Evolutionary conservation across 2,113 vertebrate species (phyloP), one percentile per base, ranked within the genome.

Genomic region (Clarias macrocephalus): DNA sequence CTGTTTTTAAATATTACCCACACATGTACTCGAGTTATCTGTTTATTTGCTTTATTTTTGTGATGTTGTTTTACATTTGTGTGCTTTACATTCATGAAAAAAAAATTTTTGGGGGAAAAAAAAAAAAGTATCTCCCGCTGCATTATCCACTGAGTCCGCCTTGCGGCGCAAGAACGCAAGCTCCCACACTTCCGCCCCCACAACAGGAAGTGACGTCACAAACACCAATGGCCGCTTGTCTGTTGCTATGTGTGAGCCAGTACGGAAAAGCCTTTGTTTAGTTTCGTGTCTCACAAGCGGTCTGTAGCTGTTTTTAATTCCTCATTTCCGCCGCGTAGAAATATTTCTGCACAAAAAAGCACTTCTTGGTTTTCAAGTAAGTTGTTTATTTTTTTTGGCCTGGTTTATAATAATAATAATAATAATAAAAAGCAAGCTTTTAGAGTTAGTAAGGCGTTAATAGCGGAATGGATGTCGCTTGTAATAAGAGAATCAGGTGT

Each of bases 191-290:
- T 77, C 54, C 82, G 8, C 52, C 48, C 62, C 48, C 11, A 28
- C 23, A 75, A 76, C 87, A 79, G 87, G 82, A 86, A 82, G 56
- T 85, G 62, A 76, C 82, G 88, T 77, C 82, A 73, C 63, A 37
- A 30, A n/a, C 82, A 82, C 76, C 87, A 87, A 76, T 90, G 76
- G 87, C 87, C 82, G 89, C 70, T 77, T 70, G 75, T 82, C 11
- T 75, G 89, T 76, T 73, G 80, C 73, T 62, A 57, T 83, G 48
- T 56, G 33, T 12, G 21, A 70, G 37, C n/a, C 19, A 62, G 84
- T 48, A 63, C 62, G 85, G 79, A 77, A 62, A 68, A 57, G 80
- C 86, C 87, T 88, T 90, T 90, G 90, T 91, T 90, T 89, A 75
- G 80, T 88, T 89, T 65, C 21, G 13, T 25, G 65, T 7, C 11